A percentile compares a stretch with the other conserved stretches of the same genome.
Evolutionary conservation across 2,797 vertebrate species (phyloP).

Genomic region (Eremophila alpestris): DNA sequence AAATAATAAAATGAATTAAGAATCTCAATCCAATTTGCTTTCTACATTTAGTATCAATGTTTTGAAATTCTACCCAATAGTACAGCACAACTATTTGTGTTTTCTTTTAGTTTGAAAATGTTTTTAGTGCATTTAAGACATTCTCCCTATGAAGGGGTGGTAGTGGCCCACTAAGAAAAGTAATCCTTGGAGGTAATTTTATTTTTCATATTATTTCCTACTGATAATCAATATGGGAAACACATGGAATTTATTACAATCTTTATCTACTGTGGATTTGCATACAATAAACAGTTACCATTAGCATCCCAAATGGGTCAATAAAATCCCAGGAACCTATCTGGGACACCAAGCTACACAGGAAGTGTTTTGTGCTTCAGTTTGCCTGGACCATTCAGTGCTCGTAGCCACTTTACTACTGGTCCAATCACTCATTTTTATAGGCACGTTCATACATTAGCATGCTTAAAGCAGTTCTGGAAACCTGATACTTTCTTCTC

Average conservation of each 20-base stretch:
- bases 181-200: constrained; percentile 13
- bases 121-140: constrained; percentile 18
- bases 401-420: background rate
- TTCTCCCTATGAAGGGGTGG: background rate
- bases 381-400: background rate
- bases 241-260: background rate
- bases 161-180: background rate
- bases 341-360: background rate
- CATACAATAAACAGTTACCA: background rate
- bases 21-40: constrained; percentile 66
- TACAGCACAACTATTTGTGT: constrained; percentile 7
- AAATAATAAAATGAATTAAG: constrained; percentile 67
- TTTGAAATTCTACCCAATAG: constrained; percentile 20
- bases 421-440: background rate
- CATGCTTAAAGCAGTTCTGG: background rate
- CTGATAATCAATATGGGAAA: background rate
- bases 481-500: background rate
- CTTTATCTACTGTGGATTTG: background rate
- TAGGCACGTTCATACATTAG: background rate
- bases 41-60: constrained; percentile 34
- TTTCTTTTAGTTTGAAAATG: constrained; percentile 50
- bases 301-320: background rate
- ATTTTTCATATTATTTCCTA: constrained; percentile 15
- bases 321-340: background rate
- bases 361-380: background rate